Conservation (phyloP, 2,113 vertebrate species). For the Notothenia rossii region DNA sequence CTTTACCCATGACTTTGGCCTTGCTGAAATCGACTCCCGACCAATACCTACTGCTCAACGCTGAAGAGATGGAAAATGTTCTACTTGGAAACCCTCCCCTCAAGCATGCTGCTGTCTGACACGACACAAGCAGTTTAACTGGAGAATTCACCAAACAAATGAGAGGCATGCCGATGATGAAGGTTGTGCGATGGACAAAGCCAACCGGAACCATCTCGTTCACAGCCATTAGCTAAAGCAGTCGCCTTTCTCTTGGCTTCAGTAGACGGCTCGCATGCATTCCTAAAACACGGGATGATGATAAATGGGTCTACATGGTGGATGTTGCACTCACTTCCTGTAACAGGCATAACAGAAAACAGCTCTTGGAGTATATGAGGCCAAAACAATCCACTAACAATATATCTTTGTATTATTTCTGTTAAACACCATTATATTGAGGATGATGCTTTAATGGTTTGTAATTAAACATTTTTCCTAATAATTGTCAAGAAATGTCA, state of each 20-base stretch:
- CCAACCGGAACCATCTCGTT: conserved; percentile 50
- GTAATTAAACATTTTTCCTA: neutral
- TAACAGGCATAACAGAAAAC: conserved; percentile 13
- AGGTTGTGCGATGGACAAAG: conserved; percentile 52
- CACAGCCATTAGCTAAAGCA: conserved; percentile 51
- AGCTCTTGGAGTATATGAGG: neutral
- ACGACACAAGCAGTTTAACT: conserved; percentile 59
- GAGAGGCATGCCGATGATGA: conserved; percentile 56
- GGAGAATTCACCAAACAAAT: conserved; percentile 55
- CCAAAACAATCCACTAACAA: neutral
- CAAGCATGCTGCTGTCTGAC: conserved; percentile 48
- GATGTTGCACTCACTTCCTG: conserved; percentile 26
- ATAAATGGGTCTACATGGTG: conserved; percentile 28
- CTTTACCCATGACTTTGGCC: conserved; percentile 70
- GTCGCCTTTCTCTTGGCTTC: conserved; percentile 6
- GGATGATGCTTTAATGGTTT: neutral
- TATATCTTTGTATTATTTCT: neutral
- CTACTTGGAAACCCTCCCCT: conserved; percentile 41
- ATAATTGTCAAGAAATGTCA: neutral
- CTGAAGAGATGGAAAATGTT: conserved; percentile 48
- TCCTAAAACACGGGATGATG: conserved; percentile 28
- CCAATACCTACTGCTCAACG: neutral
- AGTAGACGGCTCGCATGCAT: neutral
- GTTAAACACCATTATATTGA: neutral
- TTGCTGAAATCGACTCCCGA: conserved; percentile 50